Conservation (phyloP, 2,113 vertebrate genomes). For the Ophthalmolycus amberensis region DNA sequence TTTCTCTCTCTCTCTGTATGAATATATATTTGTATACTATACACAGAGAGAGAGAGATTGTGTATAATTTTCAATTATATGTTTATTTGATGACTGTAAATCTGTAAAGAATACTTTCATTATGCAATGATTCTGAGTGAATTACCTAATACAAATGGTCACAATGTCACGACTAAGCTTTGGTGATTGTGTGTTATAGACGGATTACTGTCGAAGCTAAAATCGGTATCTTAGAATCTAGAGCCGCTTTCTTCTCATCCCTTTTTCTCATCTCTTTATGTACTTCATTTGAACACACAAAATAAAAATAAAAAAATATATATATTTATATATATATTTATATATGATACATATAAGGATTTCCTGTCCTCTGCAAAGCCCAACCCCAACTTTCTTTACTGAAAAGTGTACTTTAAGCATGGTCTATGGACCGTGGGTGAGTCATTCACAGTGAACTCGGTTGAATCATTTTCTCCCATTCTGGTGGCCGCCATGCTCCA, state of each 20-base stretch:
- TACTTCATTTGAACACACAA: background rate
- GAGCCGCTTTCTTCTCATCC: background rate
- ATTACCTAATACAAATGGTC: slow-evolving; percentile 23
- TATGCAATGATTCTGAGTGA: background rate
- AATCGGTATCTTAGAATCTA: background rate
- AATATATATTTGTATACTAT: too few relatives aligned
- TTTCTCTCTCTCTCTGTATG: too few relatives aligned
- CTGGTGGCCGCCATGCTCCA: slow-evolving; percentile 27
- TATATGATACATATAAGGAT: background rate
- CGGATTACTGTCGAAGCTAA: background rate
- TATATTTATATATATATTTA: background rate
- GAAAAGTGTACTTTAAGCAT: background rate
- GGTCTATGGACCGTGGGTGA: background rate
- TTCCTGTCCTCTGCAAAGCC: background rate
- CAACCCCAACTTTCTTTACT: background rate
- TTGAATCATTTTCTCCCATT: background rate
- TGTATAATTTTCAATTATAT: background rate
- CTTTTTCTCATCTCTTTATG: background rate
- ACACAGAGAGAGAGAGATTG: too few relatives aligned
- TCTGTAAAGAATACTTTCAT: slow-evolving; percentile 22
- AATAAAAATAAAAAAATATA: too few relatives aligned
- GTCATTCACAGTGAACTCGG: slow-evolving; percentile 3
- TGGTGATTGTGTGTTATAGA: background rate
- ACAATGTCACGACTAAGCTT: background rate
- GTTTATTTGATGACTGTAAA: slow-evolving; percentile 14